A percentile compares a stretch with the other conserved stretches of the same genome.
Evolutionary conservation across 1,140 invertebrate species (phyloP).

Genomic region (Drosophila navojoa): DNA sequence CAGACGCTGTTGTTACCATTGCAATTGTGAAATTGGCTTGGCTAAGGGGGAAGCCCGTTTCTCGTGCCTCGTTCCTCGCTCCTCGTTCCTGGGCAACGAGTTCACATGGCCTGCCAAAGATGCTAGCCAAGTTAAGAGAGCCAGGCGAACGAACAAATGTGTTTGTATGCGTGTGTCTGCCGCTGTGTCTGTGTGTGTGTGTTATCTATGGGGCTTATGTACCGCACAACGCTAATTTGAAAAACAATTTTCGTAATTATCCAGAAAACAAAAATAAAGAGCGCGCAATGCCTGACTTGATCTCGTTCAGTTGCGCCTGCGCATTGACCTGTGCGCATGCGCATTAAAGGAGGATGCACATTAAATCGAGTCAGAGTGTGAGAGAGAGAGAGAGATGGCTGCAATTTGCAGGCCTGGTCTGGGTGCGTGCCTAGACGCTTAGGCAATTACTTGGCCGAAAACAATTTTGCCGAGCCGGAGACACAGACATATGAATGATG

Average conservation of each 20-base stretch:
- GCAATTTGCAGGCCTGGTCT: slow-evolving; percentile 69
- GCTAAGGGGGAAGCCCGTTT: slow-evolving; percentile 23
- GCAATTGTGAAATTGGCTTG: slow-evolving; percentile 77
- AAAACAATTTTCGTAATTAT: slow-evolving; percentile 83
- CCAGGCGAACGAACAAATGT: slow-evolving; percentile 17
- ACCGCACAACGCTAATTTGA: slow-evolving; percentile 83
- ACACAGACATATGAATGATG: slow-evolving; percentile 81
- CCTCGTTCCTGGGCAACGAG: slow-evolving; percentile 22
- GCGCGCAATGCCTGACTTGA: slow-evolving; percentile 55
- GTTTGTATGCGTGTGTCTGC: slow-evolving; percentile 18
- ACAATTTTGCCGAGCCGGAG: slow-evolving; percentile 67
- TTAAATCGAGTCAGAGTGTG: neutral
- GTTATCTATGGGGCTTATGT: slow-evolving; percentile 78
- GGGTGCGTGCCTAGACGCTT: slow-evolving; percentile 80
- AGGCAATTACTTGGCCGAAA: slow-evolving; percentile 79
- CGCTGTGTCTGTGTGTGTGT: slow-evolving; percentile 43
- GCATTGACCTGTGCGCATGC: slow-evolving; percentile 78
- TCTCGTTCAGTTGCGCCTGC: slow-evolving; percentile 75
- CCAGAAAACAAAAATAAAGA: slow-evolving; percentile 62
- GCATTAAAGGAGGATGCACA: slow-evolving; percentile 76
- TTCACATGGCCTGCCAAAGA: slow-evolving; percentile 72
- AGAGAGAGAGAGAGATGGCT: slow-evolving; percentile 8
- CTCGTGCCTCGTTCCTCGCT: too few species aligned
- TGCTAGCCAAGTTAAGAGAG: slow-evolving; percentile 74
- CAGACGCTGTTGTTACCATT: slow-evolving; percentile 75